Conservation (phyloP, 2,113 vertebrate genomes). For the Gobius niger region DNA sequence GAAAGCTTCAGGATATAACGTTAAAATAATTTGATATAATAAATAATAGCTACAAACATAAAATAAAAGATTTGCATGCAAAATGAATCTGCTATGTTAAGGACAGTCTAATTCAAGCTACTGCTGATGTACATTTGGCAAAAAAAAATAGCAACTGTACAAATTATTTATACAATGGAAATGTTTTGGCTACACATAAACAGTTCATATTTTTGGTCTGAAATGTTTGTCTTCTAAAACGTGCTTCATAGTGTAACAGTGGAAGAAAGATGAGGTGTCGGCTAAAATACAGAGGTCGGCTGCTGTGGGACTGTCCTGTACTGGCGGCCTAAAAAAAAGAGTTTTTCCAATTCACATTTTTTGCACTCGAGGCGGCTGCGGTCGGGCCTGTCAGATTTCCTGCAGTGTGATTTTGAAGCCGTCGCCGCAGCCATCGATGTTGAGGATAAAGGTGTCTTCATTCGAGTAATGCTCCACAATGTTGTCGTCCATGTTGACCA, state of each 20-base stretch:
- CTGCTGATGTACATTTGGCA: conserved; percentile 48
- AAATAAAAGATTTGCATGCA: conserved; percentile 48
- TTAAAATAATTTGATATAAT: conserved; percentile 52
- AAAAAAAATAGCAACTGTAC: conserved; percentile 57
- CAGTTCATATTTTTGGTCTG: conserved; percentile 3
- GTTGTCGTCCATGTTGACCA: conserved; percentile 99
- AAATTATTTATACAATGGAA: conserved; percentile 59
- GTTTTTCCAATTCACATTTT: conserved; percentile 21
- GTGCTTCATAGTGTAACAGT: conserved; percentile 52
- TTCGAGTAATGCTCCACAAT: conserved; percentile 98
- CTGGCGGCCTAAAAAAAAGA: conserved; percentile 28
- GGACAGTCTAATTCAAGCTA: conserved; percentile 40
- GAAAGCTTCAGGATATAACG: conserved; percentile 46
- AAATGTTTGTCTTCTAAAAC: conserved; percentile 22
- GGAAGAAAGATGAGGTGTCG: conserved; percentile 1
- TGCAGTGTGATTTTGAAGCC: conserved; percentile 93
- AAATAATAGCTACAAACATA: conserved; percentile 63
- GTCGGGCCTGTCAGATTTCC: conserved; percentile 76
- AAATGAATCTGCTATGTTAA: conserved; percentile 52
- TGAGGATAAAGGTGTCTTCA: conserved; percentile 95
- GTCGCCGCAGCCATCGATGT: conserved; percentile 87
- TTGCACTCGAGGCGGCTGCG: neutral
- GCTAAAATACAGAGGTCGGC: neutral
- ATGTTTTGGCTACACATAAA: conserved; percentile 16
- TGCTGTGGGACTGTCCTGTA: conserved; percentile 22